These are phyloP conservation scores for Theropithecus gelada DNA, from an alignment of 2,113 vertebrate genomes.

Conservation along the genomic window DNA sequence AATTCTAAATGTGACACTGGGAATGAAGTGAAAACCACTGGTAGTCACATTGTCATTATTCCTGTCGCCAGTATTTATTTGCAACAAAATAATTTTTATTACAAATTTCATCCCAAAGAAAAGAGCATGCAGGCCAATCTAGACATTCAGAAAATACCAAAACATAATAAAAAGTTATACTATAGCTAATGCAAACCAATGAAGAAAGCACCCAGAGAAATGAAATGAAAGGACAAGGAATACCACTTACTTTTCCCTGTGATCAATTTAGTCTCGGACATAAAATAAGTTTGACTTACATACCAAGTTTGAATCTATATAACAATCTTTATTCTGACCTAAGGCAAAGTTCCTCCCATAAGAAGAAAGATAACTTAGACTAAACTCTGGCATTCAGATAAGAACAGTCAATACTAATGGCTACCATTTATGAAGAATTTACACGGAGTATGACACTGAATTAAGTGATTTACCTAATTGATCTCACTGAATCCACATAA, in stretches of 20 bases:
- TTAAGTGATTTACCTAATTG: not conserved
- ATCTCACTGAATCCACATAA: not conserved
- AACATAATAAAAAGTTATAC: not conserved
- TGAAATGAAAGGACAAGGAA: not conserved
- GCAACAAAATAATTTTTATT: not conserved
- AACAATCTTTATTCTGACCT: slow-evolving; percentile 15
- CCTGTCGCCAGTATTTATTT: not conserved
- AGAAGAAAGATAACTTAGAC: not conserved
- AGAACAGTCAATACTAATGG: not conserved
- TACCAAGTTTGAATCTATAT: not conserved
- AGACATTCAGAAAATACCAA: not conserved
- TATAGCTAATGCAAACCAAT: not conserved
- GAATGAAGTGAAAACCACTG: not conserved
- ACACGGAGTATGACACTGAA: not conserved
- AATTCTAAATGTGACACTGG: not conserved
- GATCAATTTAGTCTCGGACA: not conserved
- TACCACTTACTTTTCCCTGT: not conserved
- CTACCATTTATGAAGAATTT: not conserved
- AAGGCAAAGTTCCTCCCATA: not conserved
- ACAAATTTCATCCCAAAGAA: not conserved
- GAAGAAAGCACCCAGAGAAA: not conserved
- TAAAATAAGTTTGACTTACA: not conserved
- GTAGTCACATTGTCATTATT: not conserved
- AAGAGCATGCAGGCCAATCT: not conserved
- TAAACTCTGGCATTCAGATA: not conserved